Conservation (phyloP, 2,888 invertebrate species). For the Dioctria linearis region DNA sequence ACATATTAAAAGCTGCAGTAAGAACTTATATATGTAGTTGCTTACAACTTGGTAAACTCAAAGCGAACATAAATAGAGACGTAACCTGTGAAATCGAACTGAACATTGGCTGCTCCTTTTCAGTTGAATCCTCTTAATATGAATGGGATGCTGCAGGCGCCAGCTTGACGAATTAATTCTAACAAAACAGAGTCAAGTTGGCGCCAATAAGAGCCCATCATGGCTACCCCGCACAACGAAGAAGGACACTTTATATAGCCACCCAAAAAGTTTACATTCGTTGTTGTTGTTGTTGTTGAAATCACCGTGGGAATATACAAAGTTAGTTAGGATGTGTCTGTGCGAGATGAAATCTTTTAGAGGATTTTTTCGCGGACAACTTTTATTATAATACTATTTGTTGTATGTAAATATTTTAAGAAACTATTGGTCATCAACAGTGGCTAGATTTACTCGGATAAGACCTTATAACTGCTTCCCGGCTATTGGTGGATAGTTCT, state of each 20-base stretch:
- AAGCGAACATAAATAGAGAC: not conserved
- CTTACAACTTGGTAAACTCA: not conserved
- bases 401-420: too few relatives aligned
- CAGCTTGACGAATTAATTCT: slow-evolving; percentile 51
- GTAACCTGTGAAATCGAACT: not conserved
- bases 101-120: not conserved
- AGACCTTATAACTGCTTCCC: too few relatives aligned
- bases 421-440: too few relatives aligned
- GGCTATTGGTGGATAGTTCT: too few relatives aligned
- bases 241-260: slow-evolving; percentile 20
- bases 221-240: slow-evolving; percentile 16
- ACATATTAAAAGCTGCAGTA: too few relatives aligned
- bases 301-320: too few relatives aligned
- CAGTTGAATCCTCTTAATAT: slow-evolving; percentile 9
- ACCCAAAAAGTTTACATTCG: slow-evolving; percentile 7
- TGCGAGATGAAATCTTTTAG: too few relatives aligned
- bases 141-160: slow-evolving; percentile 48
- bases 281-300: not conserved
- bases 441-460: too few relatives aligned
- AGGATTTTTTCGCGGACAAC: too few relatives aligned
- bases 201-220: slow-evolving; percentile 37
- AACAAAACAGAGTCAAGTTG: slow-evolving; percentile 53
- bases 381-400: too few relatives aligned
- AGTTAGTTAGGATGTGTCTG: not conserved
- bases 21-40: not conserved